Percentiles rank a stretch among this genome's conserved stretches.
phyloP scores from a whole-genome alignment of 2,113 vertebrate species.

The Penelope pileata region DNA sequence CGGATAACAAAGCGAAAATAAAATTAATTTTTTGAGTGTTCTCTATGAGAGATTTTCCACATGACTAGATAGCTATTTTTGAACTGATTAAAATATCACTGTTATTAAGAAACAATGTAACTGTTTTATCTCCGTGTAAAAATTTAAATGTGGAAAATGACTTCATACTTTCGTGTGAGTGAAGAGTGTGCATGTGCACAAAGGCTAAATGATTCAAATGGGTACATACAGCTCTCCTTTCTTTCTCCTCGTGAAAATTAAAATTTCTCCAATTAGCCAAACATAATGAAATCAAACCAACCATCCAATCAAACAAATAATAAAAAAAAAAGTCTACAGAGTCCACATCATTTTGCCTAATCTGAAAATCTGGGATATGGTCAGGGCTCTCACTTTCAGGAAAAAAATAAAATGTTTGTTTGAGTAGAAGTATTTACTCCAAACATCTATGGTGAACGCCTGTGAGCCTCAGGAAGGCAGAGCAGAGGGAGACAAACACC shows the following conservation, averaged over 20 bases:
- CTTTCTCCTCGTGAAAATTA: neutral
- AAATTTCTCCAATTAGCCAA: neutral
- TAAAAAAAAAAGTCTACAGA: neutral
- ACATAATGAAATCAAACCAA: fast-evolving
- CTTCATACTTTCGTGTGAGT: neutral
- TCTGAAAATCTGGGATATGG: neutral
- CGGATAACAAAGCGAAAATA: slow-evolving; percentile 14
- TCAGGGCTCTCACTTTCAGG: neutral
- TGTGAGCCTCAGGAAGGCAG: too few relatives aligned
- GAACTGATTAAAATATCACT: slow-evolving; percentile 32
- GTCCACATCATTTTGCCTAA: neutral
- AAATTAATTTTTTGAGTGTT: slow-evolving; percentile 53
- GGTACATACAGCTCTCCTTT: neutral
- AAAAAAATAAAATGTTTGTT: fast-evolving
- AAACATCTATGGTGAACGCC: too few relatives aligned
- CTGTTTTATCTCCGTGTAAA: slow-evolving; percentile 21
- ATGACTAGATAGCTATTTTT: slow-evolving; percentile 19
- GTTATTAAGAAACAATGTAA: slow-evolving; percentile 33
- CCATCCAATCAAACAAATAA: neutral
- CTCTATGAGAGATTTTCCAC: slow-evolving; percentile 23
- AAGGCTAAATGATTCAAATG: neutral
- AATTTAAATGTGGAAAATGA: slow-evolving; percentile 17
- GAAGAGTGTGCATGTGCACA: neutral
- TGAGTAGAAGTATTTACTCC: fast-evolving
- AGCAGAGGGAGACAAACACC: too few relatives aligned